A percentile compares a stretch with the other conserved stretches of the same genome.
These are phyloP conservation scores for Noctua comes DNA, from an alignment of 2,888 invertebrate genomes.

Conservation along the genomic window DNA sequence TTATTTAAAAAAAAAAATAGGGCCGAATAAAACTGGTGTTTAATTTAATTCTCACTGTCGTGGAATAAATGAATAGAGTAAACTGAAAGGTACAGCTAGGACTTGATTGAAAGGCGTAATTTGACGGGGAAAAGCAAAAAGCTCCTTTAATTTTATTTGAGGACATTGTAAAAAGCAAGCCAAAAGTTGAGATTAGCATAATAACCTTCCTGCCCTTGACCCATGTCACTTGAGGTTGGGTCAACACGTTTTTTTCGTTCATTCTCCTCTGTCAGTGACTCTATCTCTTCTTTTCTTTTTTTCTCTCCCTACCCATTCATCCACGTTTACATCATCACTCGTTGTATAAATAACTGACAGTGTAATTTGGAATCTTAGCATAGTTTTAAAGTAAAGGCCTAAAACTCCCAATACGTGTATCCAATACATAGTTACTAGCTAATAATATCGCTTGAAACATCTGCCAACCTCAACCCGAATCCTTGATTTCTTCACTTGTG, in stretches of 20 bases:
- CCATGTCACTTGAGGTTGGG: background rate
- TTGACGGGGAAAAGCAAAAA: background rate
- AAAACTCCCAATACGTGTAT: slow-evolving; percentile 7
- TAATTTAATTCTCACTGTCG: background rate
- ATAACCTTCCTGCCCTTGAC: background rate
- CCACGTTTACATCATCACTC: background rate
- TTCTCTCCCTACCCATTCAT: background rate
- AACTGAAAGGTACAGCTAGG: background rate
- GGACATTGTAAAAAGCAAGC: background rate
- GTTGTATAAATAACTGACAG: background rate
- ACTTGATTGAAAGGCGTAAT: background rate
- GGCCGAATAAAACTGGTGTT: background rate
- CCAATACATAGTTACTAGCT: slow-evolving; percentile 35
- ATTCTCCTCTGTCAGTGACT: background rate
- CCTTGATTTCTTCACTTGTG: slow-evolving; percentile 69
- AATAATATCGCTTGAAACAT: slow-evolving; percentile 53
- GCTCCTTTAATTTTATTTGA: background rate
- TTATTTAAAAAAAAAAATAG: background rate
- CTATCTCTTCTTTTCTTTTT: too few relatives aligned
- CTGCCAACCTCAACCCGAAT: slow-evolving; percentile 64
- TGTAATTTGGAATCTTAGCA: background rate
- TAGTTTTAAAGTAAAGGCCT: background rate
- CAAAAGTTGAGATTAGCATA: background rate
- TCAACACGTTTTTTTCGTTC: background rate
- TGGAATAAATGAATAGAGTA: background rate